Base-by-base conservation (phyloP, 2,888 invertebrate species). In the Coenonympha glycerion region DNA sequence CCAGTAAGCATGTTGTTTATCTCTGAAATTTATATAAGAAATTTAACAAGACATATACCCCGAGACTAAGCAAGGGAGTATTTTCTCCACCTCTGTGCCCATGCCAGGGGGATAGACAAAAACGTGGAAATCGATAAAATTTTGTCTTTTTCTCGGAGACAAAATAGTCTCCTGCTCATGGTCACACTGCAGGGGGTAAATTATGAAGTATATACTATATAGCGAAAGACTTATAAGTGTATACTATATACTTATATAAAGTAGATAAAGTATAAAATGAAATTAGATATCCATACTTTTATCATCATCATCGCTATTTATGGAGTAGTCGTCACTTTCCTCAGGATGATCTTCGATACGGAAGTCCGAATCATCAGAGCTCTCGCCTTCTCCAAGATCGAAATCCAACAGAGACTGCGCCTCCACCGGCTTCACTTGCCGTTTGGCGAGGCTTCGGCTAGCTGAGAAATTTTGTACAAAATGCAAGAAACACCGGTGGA, bases 301-400 rank as follows among this genome's bases (percentile, higher is more conserved):
- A 47, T 86, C 90, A 60, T 89, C 90, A 64, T 91, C 92, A 61
- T 92, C 90, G 39, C 91, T 91, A 63, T 92, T 92, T 54, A 91
- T 89, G 1, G 92, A 92, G 58, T 82, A 86, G 76, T 93, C 92
- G 70, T 93, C 92, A 72, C 93, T 94, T 56, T 93, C 93, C 63
- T 93, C 92, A 2, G 92, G 92, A 68, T 94, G 94, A 73, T 95
- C 95, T 73, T 95, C 95, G 52, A 95, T 95, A 47, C 96, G 91
- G 80, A 97, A 97, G 82, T 97, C 97, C 53, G 96, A 97, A 79
- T 97, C 97, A 73, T 97, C 96, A 0, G 96, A 96, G 72, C 96
- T 96, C 75, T 95, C 95, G 28, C 93, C 96, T 76, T 95, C 95
- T 30, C 93, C 95, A 53, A 95, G 88, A 83, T 95, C 95, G 65